Percentiles rank a stretch among this genome's conserved stretches.
Conservation (phyloP, 2,888 invertebrate species). For the Spilarctia lutea region DNA sequence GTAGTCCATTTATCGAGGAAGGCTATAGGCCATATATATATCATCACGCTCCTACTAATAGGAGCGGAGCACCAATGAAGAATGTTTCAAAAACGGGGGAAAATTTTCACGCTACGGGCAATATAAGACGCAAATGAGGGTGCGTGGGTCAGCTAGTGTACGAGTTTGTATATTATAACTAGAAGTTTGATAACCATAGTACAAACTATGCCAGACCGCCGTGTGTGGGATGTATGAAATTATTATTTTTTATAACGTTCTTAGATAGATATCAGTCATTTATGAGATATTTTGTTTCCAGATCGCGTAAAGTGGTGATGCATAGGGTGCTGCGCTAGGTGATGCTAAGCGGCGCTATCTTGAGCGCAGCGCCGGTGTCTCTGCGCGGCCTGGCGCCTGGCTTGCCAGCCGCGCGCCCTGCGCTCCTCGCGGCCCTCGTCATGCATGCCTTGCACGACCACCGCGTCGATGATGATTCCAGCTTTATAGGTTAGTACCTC, state of each 20-base stretch:
- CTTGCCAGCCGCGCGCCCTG: constrained; percentile 87
- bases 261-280: neutral
- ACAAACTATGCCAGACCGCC: too few species aligned
- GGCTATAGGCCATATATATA: too few species aligned
- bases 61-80: too few species aligned
- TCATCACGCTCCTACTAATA: too few species aligned
- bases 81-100: too few species aligned
- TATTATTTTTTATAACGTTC: too few species aligned
- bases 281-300: constrained; percentile 17
- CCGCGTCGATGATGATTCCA: constrained; percentile 86
- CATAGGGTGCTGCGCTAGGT: constrained; percentile 62
- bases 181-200: too few species aligned
- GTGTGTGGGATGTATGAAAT: neutral
- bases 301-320: constrained; percentile 50
- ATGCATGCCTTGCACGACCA: constrained; percentile 83
- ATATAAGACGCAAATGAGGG: too few species aligned
- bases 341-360: constrained; percentile 84
- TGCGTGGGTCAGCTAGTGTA: too few species aligned
- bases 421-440: constrained; percentile 83
- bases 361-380: constrained; percentile 84
- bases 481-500: constrained; percentile 88
- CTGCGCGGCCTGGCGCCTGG: constrained; percentile 88
- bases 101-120: too few species aligned
- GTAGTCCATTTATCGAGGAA: too few species aligned
- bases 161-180: too few species aligned